Percentiles rank a stretch among this genome's conserved stretches.
Conservation (phyloP, 1,140 invertebrate species). For the Ostrea denselamellosa region DNA sequence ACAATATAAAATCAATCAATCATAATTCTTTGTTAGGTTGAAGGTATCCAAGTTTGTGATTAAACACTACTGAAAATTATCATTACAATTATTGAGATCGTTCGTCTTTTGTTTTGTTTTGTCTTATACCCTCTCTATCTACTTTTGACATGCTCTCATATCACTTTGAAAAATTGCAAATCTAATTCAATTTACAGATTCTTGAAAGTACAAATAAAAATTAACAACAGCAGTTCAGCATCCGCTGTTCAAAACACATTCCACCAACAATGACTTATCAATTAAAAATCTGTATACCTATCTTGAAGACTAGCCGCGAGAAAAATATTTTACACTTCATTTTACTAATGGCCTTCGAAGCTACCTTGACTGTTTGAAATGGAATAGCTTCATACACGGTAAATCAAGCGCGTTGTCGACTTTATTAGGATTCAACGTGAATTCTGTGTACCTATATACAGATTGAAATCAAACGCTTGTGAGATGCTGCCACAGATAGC, state of each 20-base stretch:
- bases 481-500: not conserved
- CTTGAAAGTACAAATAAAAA: not conserved
- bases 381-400: not conserved
- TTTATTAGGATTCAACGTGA: not conserved
- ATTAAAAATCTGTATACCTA: not conserved
- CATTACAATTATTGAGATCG: no score
- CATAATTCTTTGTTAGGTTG: no score
- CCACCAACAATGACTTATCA: not conserved
- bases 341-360: not conserved
- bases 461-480: constrained; percentile 24
- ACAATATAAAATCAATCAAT: no score
- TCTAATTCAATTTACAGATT: not conserved
- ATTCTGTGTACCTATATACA: not conserved
- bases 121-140: not conserved
- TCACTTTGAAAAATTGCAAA: not conserved
- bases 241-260: not conserved
- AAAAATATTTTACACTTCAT: constrained; percentile 8
- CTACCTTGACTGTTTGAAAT: not conserved
- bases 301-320: not conserved
- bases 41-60: no score
- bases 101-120: not conserved
- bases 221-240: not conserved
- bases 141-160: not conserved
- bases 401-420: not conserved
- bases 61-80: no score